Evolutionary conservation across 2,797 vertebrate species (phyloP), one percentile per base, ranked within the genome.

Genomic region (Gorsachius magnificus): DNA sequence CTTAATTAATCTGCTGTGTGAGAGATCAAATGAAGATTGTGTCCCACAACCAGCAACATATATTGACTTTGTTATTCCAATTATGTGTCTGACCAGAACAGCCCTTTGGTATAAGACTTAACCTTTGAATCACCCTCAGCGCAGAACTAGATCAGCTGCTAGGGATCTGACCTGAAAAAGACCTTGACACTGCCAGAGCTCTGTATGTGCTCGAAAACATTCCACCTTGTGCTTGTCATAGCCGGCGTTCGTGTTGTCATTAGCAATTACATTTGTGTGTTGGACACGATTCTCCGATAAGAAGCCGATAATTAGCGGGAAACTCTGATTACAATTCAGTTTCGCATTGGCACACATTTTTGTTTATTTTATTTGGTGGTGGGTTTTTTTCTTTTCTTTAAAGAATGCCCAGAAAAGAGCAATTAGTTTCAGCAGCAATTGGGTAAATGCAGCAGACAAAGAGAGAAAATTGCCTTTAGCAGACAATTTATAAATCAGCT

Each of bases 1-100:
- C 97, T 98, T 98, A 98, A 99, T 98, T 98, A 98, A 98, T 98
- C 97, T 97, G 98, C 98, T 97, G 93, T 93, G 97, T 97, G 97
- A 98, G 97, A 98, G 98, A 98, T 98, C 97, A 98, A 98, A 96
- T 85, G 92, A 93, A 98, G 98, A 98, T 98, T 97, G 97, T 97
- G 96, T 98, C 97, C 97, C 96, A 97, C 85, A 93, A 63, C 97
- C 78, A 94, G 97, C 97, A 97, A 96, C 97, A 85, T 78, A 88
- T 98, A 98, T 98, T 97, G 98, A 98, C 98, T 97, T 94, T 97
- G 96, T 97, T 97, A 97, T 98, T 98, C 98, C 98, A 98, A 97
- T 98, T 98, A 98, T 90, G 97, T 96, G 83, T 79, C 66, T 80
- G 97, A 97, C 97, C 97, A 97, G 96, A 94, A 94, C 83, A 98